phyloP scores from a whole-genome alignment of 2,113 vertebrate species.

The Nyctibius bracteatus region DNA sequence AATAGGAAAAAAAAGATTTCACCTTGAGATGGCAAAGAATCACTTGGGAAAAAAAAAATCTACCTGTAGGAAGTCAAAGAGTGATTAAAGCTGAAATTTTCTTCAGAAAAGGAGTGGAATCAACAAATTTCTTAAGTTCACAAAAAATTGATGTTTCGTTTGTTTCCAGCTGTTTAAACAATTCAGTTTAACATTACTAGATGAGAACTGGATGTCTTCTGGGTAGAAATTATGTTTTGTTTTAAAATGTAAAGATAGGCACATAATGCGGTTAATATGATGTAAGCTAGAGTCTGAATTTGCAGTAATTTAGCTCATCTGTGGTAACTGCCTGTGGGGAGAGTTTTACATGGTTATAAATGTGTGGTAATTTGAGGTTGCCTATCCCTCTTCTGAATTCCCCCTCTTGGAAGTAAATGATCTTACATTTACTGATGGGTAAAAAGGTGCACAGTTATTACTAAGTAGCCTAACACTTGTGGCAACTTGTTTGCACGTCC shows the following conservation, averaged over 20 bases:
- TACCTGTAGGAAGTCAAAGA: background rate
- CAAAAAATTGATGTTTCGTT: background rate
- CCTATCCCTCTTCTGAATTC: slow-evolving; percentile 66
- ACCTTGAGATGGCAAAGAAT: background rate
- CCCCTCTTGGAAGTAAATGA: slow-evolving; percentile 56
- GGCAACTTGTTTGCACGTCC: slow-evolving; percentile 40
- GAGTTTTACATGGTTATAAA: slow-evolving; percentile 52
- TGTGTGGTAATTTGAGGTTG: slow-evolving; percentile 66
- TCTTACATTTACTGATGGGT: slow-evolving; percentile 49
- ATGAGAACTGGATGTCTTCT: background rate
- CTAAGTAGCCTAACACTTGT: slow-evolving; percentile 46
- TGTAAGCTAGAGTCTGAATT: slow-evolving; percentile 40
- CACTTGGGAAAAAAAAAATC: background rate
- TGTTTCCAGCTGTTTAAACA: background rate
- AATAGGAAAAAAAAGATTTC: background rate
- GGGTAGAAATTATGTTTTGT: background rate
- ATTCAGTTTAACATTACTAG: background rate
- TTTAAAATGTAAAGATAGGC: slow-evolving; percentile 30
- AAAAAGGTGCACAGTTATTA: slow-evolving; percentile 33
- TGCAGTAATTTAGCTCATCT: slow-evolving; percentile 54
- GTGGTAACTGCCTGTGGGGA: slow-evolving; percentile 61
- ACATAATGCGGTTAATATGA: background rate
- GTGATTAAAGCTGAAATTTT: background rate
- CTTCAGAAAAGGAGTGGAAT: background rate
- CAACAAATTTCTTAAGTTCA: background rate